A percentile compares a stretch with the other conserved stretches of the same genome.
Conservation (phyloP, 2,888 invertebrate species). For the Pseudococcus viburni region DNA sequence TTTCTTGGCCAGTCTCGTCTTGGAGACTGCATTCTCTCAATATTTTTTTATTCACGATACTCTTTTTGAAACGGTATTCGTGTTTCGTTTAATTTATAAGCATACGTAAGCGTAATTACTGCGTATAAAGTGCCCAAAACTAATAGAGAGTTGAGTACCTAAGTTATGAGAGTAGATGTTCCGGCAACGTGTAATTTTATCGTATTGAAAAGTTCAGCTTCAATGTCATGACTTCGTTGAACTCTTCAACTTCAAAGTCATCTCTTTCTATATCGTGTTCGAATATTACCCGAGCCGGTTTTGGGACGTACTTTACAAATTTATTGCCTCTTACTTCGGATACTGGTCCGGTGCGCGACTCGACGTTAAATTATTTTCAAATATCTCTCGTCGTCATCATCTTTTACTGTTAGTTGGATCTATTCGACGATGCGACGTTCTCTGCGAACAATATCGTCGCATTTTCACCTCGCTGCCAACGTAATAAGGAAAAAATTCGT, state of each 20-base stretch:
- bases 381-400: constrained; percentile 4
- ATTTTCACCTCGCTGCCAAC: neutral
- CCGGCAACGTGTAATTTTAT: neutral
- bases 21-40: neutral
- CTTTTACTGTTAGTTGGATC: neutral
- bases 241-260: constrained; percentile 14
- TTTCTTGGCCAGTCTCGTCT: neutral
- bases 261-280: neutral
- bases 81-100: neutral
- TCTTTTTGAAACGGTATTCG: neutral
- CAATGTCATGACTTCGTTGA: constrained; percentile 4
- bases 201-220: neutral
- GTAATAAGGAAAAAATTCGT: neutral
- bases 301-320: constrained; percentile 14
- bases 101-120: neutral
- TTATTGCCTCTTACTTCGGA: neutral
- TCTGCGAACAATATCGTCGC: neutral
- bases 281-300: neutral
- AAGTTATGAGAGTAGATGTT: neutral
- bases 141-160: neutral
- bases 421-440: neutral
- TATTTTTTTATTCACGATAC: neutral
- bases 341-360: neutral
- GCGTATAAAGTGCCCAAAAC: neutral
- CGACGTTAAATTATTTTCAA: neutral